Evolutionary conservation across 2,113 vertebrate genomes (phyloP).

Genomic region (Oncorhynchus mykiss): DNA sequence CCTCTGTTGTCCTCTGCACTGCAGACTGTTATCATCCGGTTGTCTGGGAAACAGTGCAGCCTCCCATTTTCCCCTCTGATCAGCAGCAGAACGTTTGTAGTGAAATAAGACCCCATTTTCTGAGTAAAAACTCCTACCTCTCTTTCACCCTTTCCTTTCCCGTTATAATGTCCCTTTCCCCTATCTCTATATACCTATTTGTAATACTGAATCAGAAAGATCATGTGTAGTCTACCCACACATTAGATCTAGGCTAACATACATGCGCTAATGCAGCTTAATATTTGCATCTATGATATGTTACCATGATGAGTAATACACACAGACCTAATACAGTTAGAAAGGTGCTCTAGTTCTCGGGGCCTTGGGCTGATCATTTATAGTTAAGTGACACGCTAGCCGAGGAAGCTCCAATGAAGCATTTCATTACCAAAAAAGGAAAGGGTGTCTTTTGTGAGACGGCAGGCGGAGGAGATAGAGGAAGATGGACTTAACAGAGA

Average conservation of each 20-base stretch:
- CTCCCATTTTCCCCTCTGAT: neutral
- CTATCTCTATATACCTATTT: neutral
- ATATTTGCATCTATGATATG: neutral
- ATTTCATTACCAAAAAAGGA: conserved; percentile 17
- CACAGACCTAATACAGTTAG: too few species aligned
- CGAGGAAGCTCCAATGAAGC: neutral
- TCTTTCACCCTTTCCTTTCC: neutral
- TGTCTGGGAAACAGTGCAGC: neutral
- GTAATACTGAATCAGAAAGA: neutral
- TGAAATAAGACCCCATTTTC: neutral
- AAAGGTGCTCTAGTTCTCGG: neutral
- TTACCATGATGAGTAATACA: neutral
- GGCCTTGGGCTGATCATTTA: neutral
- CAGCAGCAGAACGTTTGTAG: neutral
- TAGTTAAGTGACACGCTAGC: conserved; percentile 9
- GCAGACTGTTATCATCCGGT: neutral
- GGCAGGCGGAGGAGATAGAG: neutral
- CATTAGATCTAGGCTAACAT: neutral
- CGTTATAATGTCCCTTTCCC: too few species aligned
- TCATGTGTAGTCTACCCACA: neutral
- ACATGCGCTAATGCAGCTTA: neutral
- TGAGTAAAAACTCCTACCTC: neutral
- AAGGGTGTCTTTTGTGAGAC: neutral
- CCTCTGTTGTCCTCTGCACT: neutral
- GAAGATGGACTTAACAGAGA: conserved; percentile 6